phyloP scores from a whole-genome alignment of 2,113 vertebrate genomes.

The Oreotragus oreotragus region DNA sequence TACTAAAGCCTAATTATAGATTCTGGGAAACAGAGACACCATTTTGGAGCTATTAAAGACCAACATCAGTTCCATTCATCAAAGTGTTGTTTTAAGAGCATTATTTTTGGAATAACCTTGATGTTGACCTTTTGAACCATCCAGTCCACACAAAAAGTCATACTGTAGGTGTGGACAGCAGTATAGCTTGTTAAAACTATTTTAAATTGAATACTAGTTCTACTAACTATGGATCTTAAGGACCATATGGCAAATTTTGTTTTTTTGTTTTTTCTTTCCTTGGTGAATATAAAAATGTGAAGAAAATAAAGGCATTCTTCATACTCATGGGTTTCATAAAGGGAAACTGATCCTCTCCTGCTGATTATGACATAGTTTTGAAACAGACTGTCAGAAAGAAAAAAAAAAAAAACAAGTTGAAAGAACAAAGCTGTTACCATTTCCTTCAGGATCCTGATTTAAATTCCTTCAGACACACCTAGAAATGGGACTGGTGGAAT shows the following conservation, averaged over 20 bases:
- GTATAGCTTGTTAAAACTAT: neutral
- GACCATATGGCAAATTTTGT: neutral
- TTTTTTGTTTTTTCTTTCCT: neutral
- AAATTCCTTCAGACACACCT: neutral
- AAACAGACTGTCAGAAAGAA: neutral
- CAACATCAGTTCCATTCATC: neutral
- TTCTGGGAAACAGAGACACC: neutral
- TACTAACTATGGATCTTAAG: neutral
- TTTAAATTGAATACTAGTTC: slow-evolving; percentile 2
- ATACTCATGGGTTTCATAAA: neutral
- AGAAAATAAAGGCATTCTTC: neutral
- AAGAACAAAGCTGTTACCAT: neutral
- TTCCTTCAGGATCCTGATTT: neutral
- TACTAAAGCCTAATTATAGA: neutral
- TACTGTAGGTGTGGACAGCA: neutral
- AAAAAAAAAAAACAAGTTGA: neutral
- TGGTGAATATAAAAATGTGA: neutral
- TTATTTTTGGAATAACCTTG: slow-evolving; percentile 27
- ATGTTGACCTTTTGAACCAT: neutral
- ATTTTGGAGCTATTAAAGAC: neutral
- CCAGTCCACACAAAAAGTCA: neutral
- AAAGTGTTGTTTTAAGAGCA: slow-evolving; percentile 11
- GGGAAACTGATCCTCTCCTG: neutral
- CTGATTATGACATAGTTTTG: neutral
- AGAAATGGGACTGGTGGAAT: neutral